Conservation (phyloP, 1,140 invertebrate genomes). For the Drosophila tristis region DNA sequence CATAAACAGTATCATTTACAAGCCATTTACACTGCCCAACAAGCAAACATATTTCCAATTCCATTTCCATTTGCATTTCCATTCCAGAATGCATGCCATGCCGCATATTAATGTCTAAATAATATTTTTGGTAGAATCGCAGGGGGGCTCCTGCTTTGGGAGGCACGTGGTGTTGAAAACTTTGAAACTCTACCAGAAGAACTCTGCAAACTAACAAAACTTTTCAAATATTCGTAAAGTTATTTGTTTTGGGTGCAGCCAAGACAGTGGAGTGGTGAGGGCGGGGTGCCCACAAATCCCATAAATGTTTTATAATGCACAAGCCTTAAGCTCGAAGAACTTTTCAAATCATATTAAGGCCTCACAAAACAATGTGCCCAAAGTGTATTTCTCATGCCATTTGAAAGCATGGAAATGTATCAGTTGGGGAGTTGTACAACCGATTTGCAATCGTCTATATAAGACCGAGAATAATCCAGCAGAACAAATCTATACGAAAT, state of each 20-base stretch:
- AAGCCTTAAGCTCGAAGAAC: slow-evolving; percentile 7
- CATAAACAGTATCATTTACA: slow-evolving; percentile 26
- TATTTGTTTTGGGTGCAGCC: slow-evolving; percentile 16
- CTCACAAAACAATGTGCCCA: slow-evolving; percentile 7
- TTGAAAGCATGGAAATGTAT: too few relatives aligned
- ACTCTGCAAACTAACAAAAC: slow-evolving; percentile 26
- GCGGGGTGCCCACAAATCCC: slow-evolving; percentile 1
- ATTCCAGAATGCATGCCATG: too few relatives aligned
- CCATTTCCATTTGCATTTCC: slow-evolving; percentile 31
- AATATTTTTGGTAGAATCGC: neutral
- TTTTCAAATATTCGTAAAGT: slow-evolving; percentile 33
- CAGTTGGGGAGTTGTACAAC: too few relatives aligned
- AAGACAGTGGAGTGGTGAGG: neutral
- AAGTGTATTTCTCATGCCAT: neutral
- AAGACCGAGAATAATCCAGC: too few relatives aligned
- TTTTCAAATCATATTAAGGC: slow-evolving; percentile 27
- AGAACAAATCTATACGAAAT: too few relatives aligned
- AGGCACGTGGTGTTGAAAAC: neutral
- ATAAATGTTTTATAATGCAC: slow-evolving; percentile 21
- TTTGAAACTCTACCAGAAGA: slow-evolving; percentile 16
- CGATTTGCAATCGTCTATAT: too few relatives aligned
- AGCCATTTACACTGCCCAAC: slow-evolving; percentile 12
- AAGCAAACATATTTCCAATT: slow-evolving; percentile 29
- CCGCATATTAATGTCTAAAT: slow-evolving; percentile 40
- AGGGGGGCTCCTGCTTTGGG: neutral